phyloP scores from a whole-genome alignment of 2,888 invertebrate species.

The Pseudococcus longispinus region DNA sequence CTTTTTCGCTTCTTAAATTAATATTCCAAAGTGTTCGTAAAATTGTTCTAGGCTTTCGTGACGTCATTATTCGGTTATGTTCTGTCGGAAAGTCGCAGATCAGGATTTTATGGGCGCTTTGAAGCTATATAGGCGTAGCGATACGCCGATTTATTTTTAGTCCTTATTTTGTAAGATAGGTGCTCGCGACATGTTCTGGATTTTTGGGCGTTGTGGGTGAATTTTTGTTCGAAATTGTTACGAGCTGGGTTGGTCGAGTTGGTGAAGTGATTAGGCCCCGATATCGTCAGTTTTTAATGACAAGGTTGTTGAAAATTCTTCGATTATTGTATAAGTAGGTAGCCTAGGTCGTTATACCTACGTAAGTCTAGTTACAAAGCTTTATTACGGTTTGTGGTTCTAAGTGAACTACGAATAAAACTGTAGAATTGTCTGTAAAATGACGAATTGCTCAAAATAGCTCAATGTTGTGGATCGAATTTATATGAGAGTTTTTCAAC shows the following conservation, averaged over 20 bases:
- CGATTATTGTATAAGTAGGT: background rate
- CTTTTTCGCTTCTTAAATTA: constrained; percentile 24
- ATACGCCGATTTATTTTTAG: constrained; percentile 31
- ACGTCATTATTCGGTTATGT: background rate
- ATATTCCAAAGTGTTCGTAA: background rate
- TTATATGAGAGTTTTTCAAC: background rate
- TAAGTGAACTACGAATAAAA: background rate
- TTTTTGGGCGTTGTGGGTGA: constrained; percentile 1
- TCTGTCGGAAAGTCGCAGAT: background rate
- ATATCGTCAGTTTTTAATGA: background rate
- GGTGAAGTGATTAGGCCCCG: background rate
- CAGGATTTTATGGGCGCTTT: background rate
- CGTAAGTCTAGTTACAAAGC: background rate
- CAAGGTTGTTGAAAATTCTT: background rate
- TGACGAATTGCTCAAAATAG: background rate
- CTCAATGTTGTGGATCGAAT: background rate
- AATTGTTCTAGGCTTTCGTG: background rate
- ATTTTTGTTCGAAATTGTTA: background rate
- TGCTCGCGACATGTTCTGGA: constrained; percentile 30
- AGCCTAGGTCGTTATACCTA: background rate
- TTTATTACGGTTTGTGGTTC: background rate
- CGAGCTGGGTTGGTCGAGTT: background rate
- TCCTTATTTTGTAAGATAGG: background rate
- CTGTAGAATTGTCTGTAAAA: background rate
- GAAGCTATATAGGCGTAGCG: background rate